Evolutionary conservation across 2,888 invertebrate species (phyloP).

Genomic region (Phengaris arion): DNA sequence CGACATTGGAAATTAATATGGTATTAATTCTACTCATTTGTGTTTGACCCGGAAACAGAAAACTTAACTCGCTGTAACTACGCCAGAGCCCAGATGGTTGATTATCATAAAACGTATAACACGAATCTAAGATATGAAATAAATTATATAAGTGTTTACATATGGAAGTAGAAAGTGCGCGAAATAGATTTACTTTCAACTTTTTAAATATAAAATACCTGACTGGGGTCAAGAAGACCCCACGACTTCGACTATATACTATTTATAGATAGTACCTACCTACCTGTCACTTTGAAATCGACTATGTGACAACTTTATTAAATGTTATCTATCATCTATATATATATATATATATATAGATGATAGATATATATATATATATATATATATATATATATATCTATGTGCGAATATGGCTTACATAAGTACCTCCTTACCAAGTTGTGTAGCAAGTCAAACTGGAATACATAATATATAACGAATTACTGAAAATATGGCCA

Average conservation of each 20-base stretch:
- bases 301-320: not conserved
- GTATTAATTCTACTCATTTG: not conserved
- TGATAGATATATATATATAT: too few relatives aligned
- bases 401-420: too few relatives aligned
- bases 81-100: not conserved
- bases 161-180: conserved; percentile 7
- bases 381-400: too few relatives aligned
- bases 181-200: conserved; percentile 6
- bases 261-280: not conserved
- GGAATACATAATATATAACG: too few relatives aligned
- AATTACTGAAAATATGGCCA: too few relatives aligned
- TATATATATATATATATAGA: too few relatives aligned
- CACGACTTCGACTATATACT: too few relatives aligned
- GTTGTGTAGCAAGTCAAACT: too few relatives aligned
- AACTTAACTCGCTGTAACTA: not conserved
- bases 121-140: not conserved
- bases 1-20: not conserved
- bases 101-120: conserved; percentile 3
- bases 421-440: too few relatives aligned
- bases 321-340: not conserved
- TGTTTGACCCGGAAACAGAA: conserved; percentile 3
- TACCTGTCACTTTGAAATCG: not conserved
- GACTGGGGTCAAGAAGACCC: not conserved
- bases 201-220: not conserved
- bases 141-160: not conserved